Evolutionary conservation across 2,113 vertebrate genomes (phyloP), one percentile per base, ranked within the genome.

Genomic region (Arenaria interpres): DNA sequence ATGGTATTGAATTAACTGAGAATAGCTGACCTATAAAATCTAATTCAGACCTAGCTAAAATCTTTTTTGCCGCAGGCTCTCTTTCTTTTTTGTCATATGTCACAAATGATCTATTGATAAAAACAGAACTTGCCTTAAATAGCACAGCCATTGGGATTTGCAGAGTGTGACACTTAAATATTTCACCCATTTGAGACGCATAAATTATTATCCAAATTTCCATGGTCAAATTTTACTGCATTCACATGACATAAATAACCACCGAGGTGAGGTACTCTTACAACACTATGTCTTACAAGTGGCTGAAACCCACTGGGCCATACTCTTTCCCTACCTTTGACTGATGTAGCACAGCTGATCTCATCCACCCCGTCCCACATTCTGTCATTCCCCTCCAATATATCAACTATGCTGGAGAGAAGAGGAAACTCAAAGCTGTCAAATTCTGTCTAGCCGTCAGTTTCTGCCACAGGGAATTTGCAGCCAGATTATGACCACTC

Each of bases 21-120:
- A 95, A 93, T 32, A 82, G 73, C 83, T 92, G 90, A 95, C 96
- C 96, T 94, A 94, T 79, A 94, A 95, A 97, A 82, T 75, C 48
- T 57, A 79, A 94, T 89, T 87, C 89, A 93, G 83, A 78, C 56
- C 77, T 82, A 76, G 86, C 57, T 92, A 87, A 84, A 89, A 96
- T 79, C 91, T 50, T 51, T 73, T 86, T 93, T 56, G 83, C 92
- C 1, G 0, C 56, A 73, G 88, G 85, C 80, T 77, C 25, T 51
- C 66, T 50, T 66, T 84, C 67, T 64, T 92, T 96, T 90, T 64
- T 89, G 90, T 72, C 83, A 73, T 84, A 86, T 20, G 69, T 93
- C 95, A 92, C 73, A 82, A 92, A 82, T 82, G 73, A 96, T 93
- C 64, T 93, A 95, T 88, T 79, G 92, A 92, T 94, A 87, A 95